A percentile compares a stretch with the other conserved stretches of the same genome.
phyloP scores from a whole-genome alignment of 2,888 invertebrate genomes.

The Steinernema carpocapsae region DNA sequence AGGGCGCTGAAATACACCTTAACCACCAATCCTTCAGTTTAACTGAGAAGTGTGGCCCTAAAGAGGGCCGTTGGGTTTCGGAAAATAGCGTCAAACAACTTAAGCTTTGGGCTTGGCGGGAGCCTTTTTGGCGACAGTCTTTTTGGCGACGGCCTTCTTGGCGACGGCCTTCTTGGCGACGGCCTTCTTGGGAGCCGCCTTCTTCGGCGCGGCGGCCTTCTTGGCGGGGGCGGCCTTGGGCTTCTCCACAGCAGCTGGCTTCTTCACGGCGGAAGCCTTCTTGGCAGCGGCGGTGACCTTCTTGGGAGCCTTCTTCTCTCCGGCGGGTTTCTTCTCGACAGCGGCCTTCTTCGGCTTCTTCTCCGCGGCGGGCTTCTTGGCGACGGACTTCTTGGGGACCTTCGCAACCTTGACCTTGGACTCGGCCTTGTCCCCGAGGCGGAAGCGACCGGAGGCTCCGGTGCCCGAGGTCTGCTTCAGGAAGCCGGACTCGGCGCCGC shows the following conservation, averaged over 20 bases:
- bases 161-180: conserved; percentile 34
- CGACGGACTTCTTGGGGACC: background rate
- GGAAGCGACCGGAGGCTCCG: conserved; percentile 33
- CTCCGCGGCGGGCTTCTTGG: conserved; percentile 34
- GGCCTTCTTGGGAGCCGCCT: no score
- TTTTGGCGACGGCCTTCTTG: no score
- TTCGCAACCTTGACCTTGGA: background rate
- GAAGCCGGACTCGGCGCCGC: conserved; percentile 69
- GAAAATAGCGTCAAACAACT: conserved; percentile 3
- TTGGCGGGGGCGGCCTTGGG: conserved; percentile 2
- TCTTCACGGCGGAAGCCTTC: conserved; percentile 43
- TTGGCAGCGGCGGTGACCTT: conserved; percentile 37
- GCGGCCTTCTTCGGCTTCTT: conserved; percentile 47
- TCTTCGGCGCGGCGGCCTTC: conserved; percentile 37
- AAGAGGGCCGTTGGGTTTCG: conserved; percentile 59
- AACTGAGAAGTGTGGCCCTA: conserved; percentile 50
- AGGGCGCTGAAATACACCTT: no score
- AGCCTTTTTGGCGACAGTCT: no score
- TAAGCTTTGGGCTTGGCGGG: conserved; percentile 38
- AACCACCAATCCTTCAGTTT: no score
- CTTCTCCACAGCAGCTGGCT: conserved; percentile 37
- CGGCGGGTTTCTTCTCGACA: conserved; percentile 38
- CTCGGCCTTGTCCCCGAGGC: conserved; percentile 40
- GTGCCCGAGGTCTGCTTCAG: conserved; percentile 69
- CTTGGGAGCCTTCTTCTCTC: conserved; percentile 38